Evolutionary conservation across 1,140 invertebrate species (phyloP).

Genomic region (Pogonomyrmex barbatus): DNA sequence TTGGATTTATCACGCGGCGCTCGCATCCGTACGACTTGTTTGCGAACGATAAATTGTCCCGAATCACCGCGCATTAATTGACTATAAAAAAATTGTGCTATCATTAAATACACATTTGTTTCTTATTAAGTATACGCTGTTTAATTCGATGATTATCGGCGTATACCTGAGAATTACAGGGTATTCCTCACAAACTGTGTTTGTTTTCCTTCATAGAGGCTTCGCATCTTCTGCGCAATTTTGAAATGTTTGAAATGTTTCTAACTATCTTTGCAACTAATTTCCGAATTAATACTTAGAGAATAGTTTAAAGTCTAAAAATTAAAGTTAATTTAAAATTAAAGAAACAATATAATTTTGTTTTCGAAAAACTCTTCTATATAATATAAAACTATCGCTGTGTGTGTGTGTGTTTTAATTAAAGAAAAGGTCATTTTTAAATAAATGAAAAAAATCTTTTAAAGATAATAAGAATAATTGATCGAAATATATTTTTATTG

Average conservation of each 20-base stretch:
- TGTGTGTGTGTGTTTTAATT: not conserved
- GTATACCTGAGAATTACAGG: not conserved
- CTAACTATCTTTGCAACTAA: not conserved
- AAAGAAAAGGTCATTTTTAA: not conserved
- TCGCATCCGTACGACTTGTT: slow-evolving; percentile 42
- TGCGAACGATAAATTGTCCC: slow-evolving; percentile 39
- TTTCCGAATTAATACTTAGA: not conserved
- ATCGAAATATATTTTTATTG: not conserved
- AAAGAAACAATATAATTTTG: not conserved
- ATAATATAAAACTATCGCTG: not conserved
- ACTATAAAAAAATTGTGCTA: slow-evolving; percentile 26
- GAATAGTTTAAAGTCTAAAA: not conserved
- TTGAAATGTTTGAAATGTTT: not conserved
- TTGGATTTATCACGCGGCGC: slow-evolving; percentile 51
- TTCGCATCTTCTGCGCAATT: not conserved
- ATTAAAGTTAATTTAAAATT: not conserved
- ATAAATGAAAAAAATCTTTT: not conserved
- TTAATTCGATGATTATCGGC: not conserved
- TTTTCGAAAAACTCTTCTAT: not conserved
- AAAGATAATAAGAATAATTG: not conserved
- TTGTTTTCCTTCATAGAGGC: not conserved
- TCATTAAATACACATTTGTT: slow-evolving; percentile 27
- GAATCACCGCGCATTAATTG: slow-evolving; percentile 11
- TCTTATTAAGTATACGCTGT: not conserved
- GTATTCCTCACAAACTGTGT: not conserved